Base-by-base conservation (phyloP, 2,888 invertebrate species). In the Rhimphoctona megacephalus region DNA sequence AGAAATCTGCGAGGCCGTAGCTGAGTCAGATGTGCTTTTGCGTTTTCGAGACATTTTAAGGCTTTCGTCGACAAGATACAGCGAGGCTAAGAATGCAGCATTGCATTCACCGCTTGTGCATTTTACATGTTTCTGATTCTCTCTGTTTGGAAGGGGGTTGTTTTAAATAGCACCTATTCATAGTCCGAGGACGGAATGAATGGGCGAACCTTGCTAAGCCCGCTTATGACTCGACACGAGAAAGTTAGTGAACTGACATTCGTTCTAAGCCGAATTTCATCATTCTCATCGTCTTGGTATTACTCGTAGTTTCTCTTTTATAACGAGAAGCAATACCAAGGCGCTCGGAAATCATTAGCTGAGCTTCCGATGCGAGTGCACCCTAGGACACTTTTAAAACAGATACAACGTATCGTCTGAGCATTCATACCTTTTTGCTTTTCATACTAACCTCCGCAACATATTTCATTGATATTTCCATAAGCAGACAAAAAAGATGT, bases 81-180 rank as follows among this genome's bases (percentile, higher is more conserved):
- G 7, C 46, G 17, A 61, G 61, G 61, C 61, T 30, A 11, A 52
- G 67, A 49, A 69, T 43, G 52, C 57, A 61, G 67, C 74, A 61
- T 22, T 33, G 67, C 49, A 61, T 52, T 72, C 61, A 61, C 61
- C 17, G 61, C 61, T 61, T 30, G 39, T 43, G 64, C 39, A 72
- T 46, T 39, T 22, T 22, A 46, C 43, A 57, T 80, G 84, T 73
- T 54, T 69, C 74, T 22, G 79, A 52, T 25, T 43, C 36, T 66
- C 57, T 8, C 46, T 9, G 49, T 22, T 46, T 39, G 54, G 86
- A 43, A 88, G 81, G 76, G 82, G 61, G 66, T 85, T 88, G 89
- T 25, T 76, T 91, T 91, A 91, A 93, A 93, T 93, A 92, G 91
- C 91, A 88, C 90, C 93, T 92, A 93, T 92, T 92, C 93, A 93